Evolutionary conservation across 2,113 vertebrate species (phyloP).

Genomic region (Gulo gulo): DNA sequence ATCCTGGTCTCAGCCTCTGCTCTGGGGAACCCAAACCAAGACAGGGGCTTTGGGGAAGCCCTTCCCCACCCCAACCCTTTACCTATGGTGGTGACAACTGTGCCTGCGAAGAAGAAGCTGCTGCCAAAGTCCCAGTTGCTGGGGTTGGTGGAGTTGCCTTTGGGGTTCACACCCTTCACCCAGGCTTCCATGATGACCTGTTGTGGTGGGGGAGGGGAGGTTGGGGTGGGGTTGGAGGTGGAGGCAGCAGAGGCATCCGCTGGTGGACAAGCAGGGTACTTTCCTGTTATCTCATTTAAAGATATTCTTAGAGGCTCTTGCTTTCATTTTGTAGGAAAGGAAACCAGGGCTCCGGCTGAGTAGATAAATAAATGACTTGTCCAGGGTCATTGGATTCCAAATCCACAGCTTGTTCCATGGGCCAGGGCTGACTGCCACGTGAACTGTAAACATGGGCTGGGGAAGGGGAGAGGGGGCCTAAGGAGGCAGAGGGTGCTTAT

Average conservation of each 20-base stretch:
- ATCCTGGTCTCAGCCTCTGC: background rate
- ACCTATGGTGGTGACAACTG: constrained; percentile 95
- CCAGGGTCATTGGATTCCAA: background rate
- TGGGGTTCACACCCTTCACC: constrained; percentile 94
- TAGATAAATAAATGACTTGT: background rate
- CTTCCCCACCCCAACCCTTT: background rate
- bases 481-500: background rate
- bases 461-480: background rate
- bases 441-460: background rate
- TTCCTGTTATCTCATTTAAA: background rate
- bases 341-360: background rate
- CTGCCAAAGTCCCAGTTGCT: constrained; percentile 97
- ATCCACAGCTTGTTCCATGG: background rate
- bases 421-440: background rate
- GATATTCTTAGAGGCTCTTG: background rate
- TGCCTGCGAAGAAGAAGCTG: constrained; percentile 95
- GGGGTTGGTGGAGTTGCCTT: constrained; percentile 92
- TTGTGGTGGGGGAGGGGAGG: background rate
- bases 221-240: background rate
- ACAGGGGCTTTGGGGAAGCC: background rate
- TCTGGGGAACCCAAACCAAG: background rate
- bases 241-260: fast-evolving
- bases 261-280: background rate
- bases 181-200: constrained; percentile 94
- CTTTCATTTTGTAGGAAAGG: background rate